Base-by-base conservation (phyloP, 2,888 invertebrate species). In the Tortricodes alternella region DNA sequence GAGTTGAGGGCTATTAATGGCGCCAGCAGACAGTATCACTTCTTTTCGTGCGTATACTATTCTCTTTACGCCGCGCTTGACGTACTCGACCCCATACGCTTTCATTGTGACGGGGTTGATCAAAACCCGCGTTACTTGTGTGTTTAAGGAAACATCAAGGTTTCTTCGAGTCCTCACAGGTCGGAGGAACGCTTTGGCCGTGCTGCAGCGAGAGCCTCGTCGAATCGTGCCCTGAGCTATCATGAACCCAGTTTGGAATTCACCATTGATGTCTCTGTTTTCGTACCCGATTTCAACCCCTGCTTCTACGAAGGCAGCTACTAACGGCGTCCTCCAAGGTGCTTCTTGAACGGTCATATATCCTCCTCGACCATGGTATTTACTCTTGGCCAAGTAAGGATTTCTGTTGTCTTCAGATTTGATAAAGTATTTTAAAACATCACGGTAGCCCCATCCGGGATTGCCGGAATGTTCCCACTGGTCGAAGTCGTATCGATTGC, bases 1-100 rank as follows among this genome's bases (percentile, higher is more conserved):
- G 48, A 99, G 85, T 75, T 98, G 98, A 0, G 98, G 97, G 8
- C 95, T 95, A 75, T 98, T 98, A 21, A 99, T 96, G 0, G 98
- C 94, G 0, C 98, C 98, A 0, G 97, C 97, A 8, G 97, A 95
- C 32, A 98, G 76, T 43, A 98, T 96, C 0, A 98, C 93, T 80
- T 97, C 97, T 68, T 96, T 95, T 49, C 93, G 92, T 0, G 97
- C 97, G 58, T 93, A 87, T 0, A 95, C 94, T 0, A 93, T 87
- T 70, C 94, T 93, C 53, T 92, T 93, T 27, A 92, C 88, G 2
- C 96, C 96, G 63, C 95, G 92, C 62, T 96, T 93, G 1, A 94
- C 83, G 71, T 95, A 97, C 76, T 97, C 96, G 0, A 97, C 96
- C 0, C 95, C 96, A 53, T 93, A 94, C 0, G 96, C 96, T 68